phyloP scores from a whole-genome alignment of 2,113 vertebrate genomes.

The Sinocyclocheilus grahami region DNA sequence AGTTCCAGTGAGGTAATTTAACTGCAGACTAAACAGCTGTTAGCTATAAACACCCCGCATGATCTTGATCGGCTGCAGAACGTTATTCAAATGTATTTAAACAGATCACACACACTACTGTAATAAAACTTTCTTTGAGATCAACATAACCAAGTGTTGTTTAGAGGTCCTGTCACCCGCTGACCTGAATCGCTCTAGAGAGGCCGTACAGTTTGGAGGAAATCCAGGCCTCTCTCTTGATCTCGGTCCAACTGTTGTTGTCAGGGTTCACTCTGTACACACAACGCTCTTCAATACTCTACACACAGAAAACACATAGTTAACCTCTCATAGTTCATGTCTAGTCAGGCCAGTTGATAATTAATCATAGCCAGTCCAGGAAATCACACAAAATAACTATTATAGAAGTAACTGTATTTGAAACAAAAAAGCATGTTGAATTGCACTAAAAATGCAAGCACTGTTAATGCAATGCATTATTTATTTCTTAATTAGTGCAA shows the following conservation, averaged over 20 bases:
- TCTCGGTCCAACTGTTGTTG: conserved; percentile 89
- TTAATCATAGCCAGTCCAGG: not conserved
- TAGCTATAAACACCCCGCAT: conserved; percentile 17
- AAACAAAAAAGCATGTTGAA: no score
- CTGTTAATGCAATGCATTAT: not conserved
- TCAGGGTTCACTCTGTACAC: conserved; percentile 86
- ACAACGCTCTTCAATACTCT: conserved; percentile 93
- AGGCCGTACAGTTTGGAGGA: conserved; percentile 90
- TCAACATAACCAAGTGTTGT: not conserved
- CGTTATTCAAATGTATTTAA: conserved; percentile 32
- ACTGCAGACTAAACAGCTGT: conserved; percentile 22
- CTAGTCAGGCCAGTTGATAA: not conserved
- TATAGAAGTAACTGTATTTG: not conserved
- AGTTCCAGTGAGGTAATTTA: conserved; percentile 7
- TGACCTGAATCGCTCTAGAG: conserved; percentile 92
- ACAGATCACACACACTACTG: not conserved
- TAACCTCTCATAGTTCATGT: not conserved
- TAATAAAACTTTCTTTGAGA: not conserved
- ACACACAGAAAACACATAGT: not conserved
- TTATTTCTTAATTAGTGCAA: no score
- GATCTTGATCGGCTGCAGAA: not conserved
- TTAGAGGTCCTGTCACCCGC: conserved; percentile 36
- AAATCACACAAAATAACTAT: not conserved
- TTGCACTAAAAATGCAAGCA: no score
- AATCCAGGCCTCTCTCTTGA: conserved; percentile 94